Base-by-base conservation (phyloP, 2,888 invertebrate genomes). In the Seladonia tumulorum region DNA sequence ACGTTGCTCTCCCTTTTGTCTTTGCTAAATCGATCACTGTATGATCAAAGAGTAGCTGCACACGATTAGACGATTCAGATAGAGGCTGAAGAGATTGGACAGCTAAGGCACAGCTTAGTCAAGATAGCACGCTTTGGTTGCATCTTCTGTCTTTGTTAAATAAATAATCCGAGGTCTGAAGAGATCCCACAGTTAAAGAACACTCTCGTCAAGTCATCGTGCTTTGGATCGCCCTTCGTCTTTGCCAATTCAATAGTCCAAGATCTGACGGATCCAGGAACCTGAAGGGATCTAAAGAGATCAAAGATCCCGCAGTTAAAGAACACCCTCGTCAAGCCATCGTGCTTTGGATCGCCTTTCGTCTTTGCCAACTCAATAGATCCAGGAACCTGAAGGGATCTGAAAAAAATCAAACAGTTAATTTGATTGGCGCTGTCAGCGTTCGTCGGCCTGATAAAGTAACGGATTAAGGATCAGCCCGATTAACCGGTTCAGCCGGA, bases 401-500 rank as follows among this genome's bases (percentile, higher is more conserved):
- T 16, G 49, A 49, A 49, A 5, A 49, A 5, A 49, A n/a, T 49
- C 49, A 18, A 22, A 49, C 22, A 49, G 49, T 22, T 49, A 22
- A 49, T 49, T 22, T 8, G 8, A 22, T 22, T 10, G 8, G 22
- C 53, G 53, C 0, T 53, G 2, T 22, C 22, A 22, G 45, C 12
- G 45, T 45, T 45, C 12, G 45, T 12, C 45, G 45, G 45, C 45
- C 12, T 45, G 45, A 12, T 10, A 45, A 53, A 53, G 22, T 3
- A 53, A 71, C 74, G 68, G 8, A 82, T 84, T 68, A 71, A 79
- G 22, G 63, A 83, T 22, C 49, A 35, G 7, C 63, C 18, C 63
- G 63, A 29, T 66, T 29, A 66, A 25, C 25, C 63, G 91, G 39
- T 68, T 68, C 68, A 39, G 35, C 29, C 66, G 91, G 90, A 90